Evolutionary conservation across 2,113 vertebrate species (phyloP), one percentile per base, ranked within the genome.

Genomic region (Nothobranchius kuhntae): DNA sequence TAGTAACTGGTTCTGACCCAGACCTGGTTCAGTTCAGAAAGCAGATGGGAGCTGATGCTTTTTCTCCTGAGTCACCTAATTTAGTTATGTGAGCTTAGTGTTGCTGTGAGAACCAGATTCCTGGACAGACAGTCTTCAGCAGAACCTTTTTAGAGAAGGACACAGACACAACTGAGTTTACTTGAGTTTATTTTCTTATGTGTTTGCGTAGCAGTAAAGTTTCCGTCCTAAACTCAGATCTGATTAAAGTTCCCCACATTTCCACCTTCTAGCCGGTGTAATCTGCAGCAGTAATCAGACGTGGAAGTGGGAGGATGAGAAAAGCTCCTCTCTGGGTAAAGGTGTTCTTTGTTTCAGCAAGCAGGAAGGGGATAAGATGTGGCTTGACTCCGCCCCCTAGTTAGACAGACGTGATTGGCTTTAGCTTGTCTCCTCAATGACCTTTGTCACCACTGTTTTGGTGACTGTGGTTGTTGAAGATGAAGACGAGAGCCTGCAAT

Each of bases 391-490:
- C 47, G 14, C 24, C 53, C 14, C 24, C 9, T 21, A 9, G 13
- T 38, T 48, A 75, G 79, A 44, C 77, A 74, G 78, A 61, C 44
- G 13, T 47, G 46, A 30, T 17, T 35, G 57, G 1, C 21, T 35
- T 73, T 15, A 58, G 40, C 24, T 24, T 54, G 45, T 71, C 26
- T 84, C 76, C 63, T 90, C 84, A 4, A 87, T 35, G 14, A 87
- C 74, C 7, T 86, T 69, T 4, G 77, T 88, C 64, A 86, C 40
- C 40, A 86, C 17, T 5, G 69, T 80, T 12, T 68, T 75, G 48
- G 72, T 55, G 42, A 66, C 6, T 35, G 62, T 6, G 10, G 56
- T 9, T 10, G 62, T 36, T 0, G 61, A 36, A 2, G 65, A 50
- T 15, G 59, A 38, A 61, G 7, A 36, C 38, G 38, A 40, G 38